phyloP scores from a whole-genome alignment of 2,797 vertebrate genomes.

The Valencia hispanica region DNA sequence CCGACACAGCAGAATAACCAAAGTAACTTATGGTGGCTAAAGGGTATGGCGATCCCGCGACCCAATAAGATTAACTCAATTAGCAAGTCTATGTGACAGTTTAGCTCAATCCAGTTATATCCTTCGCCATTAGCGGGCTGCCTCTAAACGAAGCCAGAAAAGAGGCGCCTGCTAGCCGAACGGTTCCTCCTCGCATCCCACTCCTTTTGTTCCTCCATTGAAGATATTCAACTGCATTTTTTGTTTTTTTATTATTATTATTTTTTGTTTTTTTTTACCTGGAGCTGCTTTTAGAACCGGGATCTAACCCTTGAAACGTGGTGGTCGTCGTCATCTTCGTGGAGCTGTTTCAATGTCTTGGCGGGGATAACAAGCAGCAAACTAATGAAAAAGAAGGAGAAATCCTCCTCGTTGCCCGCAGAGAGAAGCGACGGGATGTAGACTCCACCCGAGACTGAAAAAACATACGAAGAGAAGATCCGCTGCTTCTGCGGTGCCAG shows the following conservation, averaged over 20 bases:
- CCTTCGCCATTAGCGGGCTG: constrained; percentile 30
- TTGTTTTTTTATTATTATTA: neutral
- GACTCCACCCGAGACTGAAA: constrained; percentile 84
- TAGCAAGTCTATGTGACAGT: constrained; percentile 65
- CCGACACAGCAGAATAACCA: constrained; percentile 27
- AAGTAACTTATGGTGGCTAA: constrained; percentile 50
- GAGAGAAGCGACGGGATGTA: constrained; percentile 66
- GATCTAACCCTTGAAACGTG: constrained; percentile 82
- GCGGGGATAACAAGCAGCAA: constrained; percentile 32
- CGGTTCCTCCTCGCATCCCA: constrained; percentile 63
- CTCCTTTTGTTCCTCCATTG: constrained; percentile 82
- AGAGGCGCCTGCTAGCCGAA: constrained; percentile 50
- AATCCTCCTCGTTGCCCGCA: constrained; percentile 54
- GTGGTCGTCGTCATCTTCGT: constrained; percentile 84
- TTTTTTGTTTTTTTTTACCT: constrained; percentile 71
- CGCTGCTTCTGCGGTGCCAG: constrained; percentile 70
- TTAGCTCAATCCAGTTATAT: constrained; percentile 65
- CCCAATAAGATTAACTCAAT: constrained; percentile 72
- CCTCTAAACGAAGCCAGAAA: constrained; percentile 6
- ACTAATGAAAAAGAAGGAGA: constrained; percentile 37
- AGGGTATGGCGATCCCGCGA: constrained; percentile 32
- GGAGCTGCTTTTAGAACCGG: constrained; percentile 82
- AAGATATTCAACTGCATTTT: constrained; percentile 24
- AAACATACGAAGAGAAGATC: constrained; percentile 61
- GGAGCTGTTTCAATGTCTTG: constrained; percentile 39